These are phyloP conservation scores for Diplodus sargus DNA, from an alignment of 2,797 vertebrate species.

Conservation along the genomic window DNA sequence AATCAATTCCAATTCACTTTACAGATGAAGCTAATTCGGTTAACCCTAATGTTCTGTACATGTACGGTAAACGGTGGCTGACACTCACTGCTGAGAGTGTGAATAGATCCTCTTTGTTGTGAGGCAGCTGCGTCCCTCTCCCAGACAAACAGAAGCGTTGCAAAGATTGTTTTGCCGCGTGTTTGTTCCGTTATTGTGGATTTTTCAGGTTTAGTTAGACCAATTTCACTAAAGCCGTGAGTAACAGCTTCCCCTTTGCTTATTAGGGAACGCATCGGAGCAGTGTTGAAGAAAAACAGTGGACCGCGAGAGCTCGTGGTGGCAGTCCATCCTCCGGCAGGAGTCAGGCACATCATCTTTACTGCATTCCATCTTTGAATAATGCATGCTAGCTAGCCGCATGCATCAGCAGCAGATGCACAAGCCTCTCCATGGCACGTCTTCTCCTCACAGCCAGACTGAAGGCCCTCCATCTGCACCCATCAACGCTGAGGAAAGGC, in stretches of 20 bases:
- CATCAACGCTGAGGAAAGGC: slow-evolving; percentile 39
- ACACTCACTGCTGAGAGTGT: slow-evolving; percentile 30
- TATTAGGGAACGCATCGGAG: slow-evolving; percentile 23
- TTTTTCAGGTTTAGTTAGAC: slow-evolving; percentile 27
- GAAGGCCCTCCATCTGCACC: slow-evolving; percentile 65
- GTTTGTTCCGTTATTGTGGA: slow-evolving; percentile 12
- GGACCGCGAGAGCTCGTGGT: slow-evolving; percentile 35
- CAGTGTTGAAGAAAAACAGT: slow-evolving; percentile 33
- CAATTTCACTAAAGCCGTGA: slow-evolving; percentile 8
- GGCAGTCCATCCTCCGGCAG: slow-evolving; percentile 55
- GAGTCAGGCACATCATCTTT: slow-evolving; percentile 69
- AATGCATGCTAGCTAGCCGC: slow-evolving; percentile 77
- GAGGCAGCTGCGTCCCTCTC: slow-evolving; percentile 6
- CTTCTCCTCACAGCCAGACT: slow-evolving; percentile 66
- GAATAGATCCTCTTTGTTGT: slow-evolving; percentile 24
- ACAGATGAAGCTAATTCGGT: slow-evolving; percentile 61
- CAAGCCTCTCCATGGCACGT: slow-evolving; percentile 71
- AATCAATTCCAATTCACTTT: slow-evolving; percentile 64
- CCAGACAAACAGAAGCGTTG: slow-evolving; percentile 17
- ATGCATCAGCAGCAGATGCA: slow-evolving; percentile 74
- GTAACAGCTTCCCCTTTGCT: slow-evolving; percentile 20
- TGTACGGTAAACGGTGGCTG: slow-evolving; percentile 29
- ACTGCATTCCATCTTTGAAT: slow-evolving; percentile 78
- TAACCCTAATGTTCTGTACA: slow-evolving; percentile 39
- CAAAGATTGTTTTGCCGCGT: slow-evolving; percentile 7